Base-by-base conservation (phyloP, 2,888 invertebrate species). In the Cantharis rufa region DNA sequence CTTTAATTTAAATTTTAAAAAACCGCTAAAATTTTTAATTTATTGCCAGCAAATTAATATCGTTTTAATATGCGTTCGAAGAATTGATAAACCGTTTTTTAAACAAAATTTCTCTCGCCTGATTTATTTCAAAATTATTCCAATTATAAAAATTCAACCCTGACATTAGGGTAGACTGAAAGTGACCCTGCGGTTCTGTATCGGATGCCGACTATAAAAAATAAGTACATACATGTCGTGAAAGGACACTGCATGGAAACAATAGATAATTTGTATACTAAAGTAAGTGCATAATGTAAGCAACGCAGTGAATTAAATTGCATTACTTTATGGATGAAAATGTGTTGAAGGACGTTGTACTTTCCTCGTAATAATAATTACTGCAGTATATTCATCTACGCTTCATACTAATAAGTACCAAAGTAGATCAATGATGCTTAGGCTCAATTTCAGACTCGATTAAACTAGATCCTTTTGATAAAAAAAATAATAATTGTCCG, bases 241-340 rank as follows among this genome's bases (percentile, higher is more conserved):
- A 81, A 80, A 80, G 80, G 81, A 80, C 79, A 78, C 77, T 77
- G 81, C 80, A 81, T 81, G 80, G 81, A 80, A 78, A 81, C 81
- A 81, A 81, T 81, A 78, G 81, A 81, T 81, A 80, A 80, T 81
- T 81, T 81, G 81, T 81, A 79, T 75, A 77, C 75, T 80, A 79
- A 75, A 80, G 71, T 74, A 74, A 78, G 72, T 74, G 75, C 74
- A 79, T 80, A 79, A 79, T 78, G 75, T 74, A 76, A 78, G 79
- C 78, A 75, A 74, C 68, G 71, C 21, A 74, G 61, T 62, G 32
- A 77, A 71, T 62, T 74, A 69, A 74, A 69, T 66, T 66, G 64
- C 64, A 66, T 66, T 24, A 9, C 13, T 66, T 66, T 66, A 66
- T 66, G 64, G 21, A 66, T 21, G 24, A 66, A 18, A 21, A 21